Base-by-base conservation (phyloP, 2,113 vertebrate species). In the Pogonocichla stellata region DNA sequence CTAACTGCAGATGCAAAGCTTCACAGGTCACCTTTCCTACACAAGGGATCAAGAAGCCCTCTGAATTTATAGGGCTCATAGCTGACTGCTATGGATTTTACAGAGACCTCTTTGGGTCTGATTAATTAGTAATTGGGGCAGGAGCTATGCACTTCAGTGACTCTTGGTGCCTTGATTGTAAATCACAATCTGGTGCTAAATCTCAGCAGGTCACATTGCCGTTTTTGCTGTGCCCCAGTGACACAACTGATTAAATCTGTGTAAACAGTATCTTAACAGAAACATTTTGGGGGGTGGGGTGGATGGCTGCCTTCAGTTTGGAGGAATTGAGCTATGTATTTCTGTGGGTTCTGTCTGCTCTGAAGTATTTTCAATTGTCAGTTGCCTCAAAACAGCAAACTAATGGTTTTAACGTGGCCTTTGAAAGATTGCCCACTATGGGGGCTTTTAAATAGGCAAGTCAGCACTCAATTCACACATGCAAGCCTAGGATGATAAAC, bases 101-200 rank as follows among this genome's bases (percentile, higher is more conserved):
- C 72, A 42, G 94, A 95, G 95, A 83, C 95, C 95, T 98, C 96
- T 98, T 97, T 96, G 96, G 97, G 95, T 95, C 94, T 98, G 98
- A 98, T 98, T 98, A 98, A 98, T 98, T 97, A 98, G 97, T 97
- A 97, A 97, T 90, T 96, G 97, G 97, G 98, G 96, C 1, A 66
- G 97, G 88, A 96, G 94, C 87, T 96, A 38, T 92, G 98, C 97
- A 98, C 98, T 97, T 97, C 95, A 97, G 96, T 98, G 97, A 96
- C 94, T 98, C 94, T 94, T 95, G 95, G 81, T 97, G 97, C 94
- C 94, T 97, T 92, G 97, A 95, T 75, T 98, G 96, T 98, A 98
- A 98, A 98, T 87, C 0, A 42, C 98, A 98, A 98, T 98, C 98
- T 98, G 98, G 95, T 97, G 97, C 85, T 92, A 95, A 97, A 91